phyloP scores from a whole-genome alignment of 2,113 vertebrate genomes.

The Mustela lutreola region DNA sequence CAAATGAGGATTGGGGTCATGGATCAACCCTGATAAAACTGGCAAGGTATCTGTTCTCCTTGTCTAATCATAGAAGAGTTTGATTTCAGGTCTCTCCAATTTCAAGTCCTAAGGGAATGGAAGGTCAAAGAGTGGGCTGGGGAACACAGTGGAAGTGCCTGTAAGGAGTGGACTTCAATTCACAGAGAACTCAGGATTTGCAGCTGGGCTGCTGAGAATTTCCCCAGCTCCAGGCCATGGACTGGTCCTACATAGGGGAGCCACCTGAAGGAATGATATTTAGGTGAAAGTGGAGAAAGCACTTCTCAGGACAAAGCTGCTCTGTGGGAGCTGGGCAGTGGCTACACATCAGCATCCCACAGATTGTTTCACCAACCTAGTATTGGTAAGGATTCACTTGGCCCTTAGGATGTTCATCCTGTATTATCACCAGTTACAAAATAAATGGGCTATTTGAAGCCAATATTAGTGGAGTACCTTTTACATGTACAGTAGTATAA shows the following conservation, averaged over 20 bases:
- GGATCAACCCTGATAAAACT: no score
- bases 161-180: neutral
- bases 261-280: neutral
- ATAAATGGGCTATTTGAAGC: neutral
- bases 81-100: neutral
- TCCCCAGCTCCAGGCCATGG: neutral
- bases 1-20: fast-evolving
- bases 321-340: fast-evolving
- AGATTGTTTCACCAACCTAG: neutral
- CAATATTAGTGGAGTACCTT: neutral
- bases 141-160: neutral
- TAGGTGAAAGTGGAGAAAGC: neutral
- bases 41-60: neutral
- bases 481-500: neutral
- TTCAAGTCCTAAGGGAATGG: neutral
- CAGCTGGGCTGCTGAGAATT: neutral
- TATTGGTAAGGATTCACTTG: neutral
- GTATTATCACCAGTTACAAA: neutral
- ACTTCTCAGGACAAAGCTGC: neutral
- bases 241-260: neutral
- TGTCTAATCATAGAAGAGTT: neutral
- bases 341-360: neutral
- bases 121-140: neutral
- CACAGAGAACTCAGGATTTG: neutral
- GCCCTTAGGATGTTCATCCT: neutral